Evolutionary conservation across 2,797 vertebrate genomes (phyloP), one percentile per base, ranked within the genome.

Genomic region (Arctocebus calabarensis): DNA sequence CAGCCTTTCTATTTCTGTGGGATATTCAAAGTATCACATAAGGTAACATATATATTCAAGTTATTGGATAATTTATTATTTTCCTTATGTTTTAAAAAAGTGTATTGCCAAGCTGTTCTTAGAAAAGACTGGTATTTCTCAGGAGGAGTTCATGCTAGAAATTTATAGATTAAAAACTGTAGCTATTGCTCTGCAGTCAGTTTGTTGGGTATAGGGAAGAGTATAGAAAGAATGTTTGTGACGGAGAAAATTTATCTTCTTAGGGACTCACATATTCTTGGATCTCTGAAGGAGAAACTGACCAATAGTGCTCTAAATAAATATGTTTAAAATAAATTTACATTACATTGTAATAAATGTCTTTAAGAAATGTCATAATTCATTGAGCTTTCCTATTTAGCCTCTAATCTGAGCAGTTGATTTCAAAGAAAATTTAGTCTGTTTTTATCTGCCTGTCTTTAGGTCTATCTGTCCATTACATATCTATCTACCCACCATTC

Each of bases 241-340:
- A 92, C 10, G 57, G 32, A 66, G 23, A 71, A 75, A 70, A n/a
- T 34, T 68, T 5, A 29, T 45, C 12, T 74, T 62, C n/a, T n/a
- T 88, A 40, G 79, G 43, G 22, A n/a, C 40, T 64, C 43, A 52
- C 20, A 45, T 17, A 48, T 68, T 37, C 7, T 17, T 81, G 16
- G 10, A 1, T 37, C 25, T 84, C 93, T 77, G n/a, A 13, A 59
- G 20, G 5, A 55, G 25, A 71, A 64, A 77, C 59, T 88, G 62
- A 4, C 2, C 14, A 7, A 59, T 20, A 59, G 25, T 62, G 13
- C n/a, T 71, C 25, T 82, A 57, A 86, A 64, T 81, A 4, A 77
- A 59, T 45, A 64, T 82, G 55, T 90, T 79, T 73, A 48, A 93
- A 93, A 81, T 83, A 81, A 57, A 82, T 43, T 70, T 57, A 17